These are phyloP conservation scores for Agrochola litura DNA, from an alignment of 2,888 invertebrate genomes.

Conservation along the genomic window DNA sequence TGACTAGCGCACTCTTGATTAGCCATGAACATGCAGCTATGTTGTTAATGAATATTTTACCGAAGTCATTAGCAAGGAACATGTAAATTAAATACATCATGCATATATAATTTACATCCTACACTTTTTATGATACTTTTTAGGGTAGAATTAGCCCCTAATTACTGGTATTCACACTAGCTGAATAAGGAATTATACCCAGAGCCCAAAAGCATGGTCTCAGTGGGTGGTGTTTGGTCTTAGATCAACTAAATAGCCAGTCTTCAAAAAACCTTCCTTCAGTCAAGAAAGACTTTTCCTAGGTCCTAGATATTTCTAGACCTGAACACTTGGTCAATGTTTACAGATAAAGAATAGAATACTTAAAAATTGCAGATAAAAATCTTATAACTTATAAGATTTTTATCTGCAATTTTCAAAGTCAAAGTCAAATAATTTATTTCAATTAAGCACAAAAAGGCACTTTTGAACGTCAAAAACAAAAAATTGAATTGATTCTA, in stretches of 20 bases:
- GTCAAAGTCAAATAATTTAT: no score
- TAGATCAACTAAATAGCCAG: not conserved
- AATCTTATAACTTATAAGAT: no score
- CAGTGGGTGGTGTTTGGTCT: not conserved
- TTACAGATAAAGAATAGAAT: not conserved
- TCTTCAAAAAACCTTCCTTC: not conserved
- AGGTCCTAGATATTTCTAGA: not conserved
- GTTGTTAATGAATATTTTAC: constrained; percentile 29
- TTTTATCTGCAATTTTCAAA: no score
- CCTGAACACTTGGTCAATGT: not conserved
- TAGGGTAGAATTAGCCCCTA: not conserved
- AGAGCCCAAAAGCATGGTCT: not conserved
- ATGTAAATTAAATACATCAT: constrained; percentile 19
- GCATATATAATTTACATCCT: constrained; percentile 12
- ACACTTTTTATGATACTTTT: not conserved
- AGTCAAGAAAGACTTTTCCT: not conserved
- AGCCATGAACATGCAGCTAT: constrained; percentile 40
- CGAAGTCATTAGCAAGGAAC: constrained; percentile 12
- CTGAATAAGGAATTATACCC: not conserved
- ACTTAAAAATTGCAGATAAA: no score
- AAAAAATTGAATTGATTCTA: no score
- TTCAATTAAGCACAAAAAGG: no score
- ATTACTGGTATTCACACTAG: not conserved
- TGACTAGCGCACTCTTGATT: constrained; percentile 27
- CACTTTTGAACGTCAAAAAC: no score